Conservation (phyloP, 2,797 vertebrate species). For the Adrianichthys oophorus region DNA sequence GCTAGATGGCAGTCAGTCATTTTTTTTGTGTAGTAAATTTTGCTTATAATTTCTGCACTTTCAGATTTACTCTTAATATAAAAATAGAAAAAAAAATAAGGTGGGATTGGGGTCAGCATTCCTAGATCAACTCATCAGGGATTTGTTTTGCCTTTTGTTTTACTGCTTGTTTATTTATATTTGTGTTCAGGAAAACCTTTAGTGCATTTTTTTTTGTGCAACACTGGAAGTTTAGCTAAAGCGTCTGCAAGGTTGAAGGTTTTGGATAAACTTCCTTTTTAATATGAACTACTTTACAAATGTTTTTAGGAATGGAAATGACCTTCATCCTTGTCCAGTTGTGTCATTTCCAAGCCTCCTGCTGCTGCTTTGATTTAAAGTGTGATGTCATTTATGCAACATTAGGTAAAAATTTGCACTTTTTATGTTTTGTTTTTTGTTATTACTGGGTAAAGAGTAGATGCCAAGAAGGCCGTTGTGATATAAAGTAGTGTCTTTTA, state of each 20-base stretch:
- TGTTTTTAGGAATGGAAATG: background rate
- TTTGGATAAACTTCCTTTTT: too few relatives aligned
- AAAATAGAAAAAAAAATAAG: background rate
- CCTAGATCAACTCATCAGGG: background rate
- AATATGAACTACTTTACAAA: too few relatives aligned
- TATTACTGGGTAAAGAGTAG: slow-evolving; percentile 19
- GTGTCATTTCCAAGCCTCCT: slow-evolving; percentile 6
- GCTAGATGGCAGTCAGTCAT: slow-evolving; percentile 34
- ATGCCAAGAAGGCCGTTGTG: too few relatives aligned
- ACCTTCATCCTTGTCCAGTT: too few relatives aligned
- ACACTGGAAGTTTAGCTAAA: slow-evolving; percentile 5
- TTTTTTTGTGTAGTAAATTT: background rate
- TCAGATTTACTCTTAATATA: background rate
- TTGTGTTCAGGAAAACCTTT: background rate
- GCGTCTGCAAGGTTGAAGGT: too few relatives aligned
- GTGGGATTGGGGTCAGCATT: background rate
- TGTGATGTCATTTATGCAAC: slow-evolving; percentile 37
- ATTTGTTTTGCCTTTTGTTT: background rate
- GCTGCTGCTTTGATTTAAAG: slow-evolving; percentile 37
- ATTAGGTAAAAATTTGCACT: slow-evolving; percentile 63
- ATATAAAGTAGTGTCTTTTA: too few relatives aligned
- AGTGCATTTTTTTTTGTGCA: background rate
- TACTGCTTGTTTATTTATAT: slow-evolving; percentile 3
- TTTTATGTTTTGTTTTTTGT: slow-evolving; percentile 43
- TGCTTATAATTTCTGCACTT: background rate